Percentiles rank a stretch among this genome's conserved stretches.
These are phyloP conservation scores for Trogon melanurus DNA, from an alignment of 2,113 vertebrate genomes.

Conservation along the genomic window DNA sequence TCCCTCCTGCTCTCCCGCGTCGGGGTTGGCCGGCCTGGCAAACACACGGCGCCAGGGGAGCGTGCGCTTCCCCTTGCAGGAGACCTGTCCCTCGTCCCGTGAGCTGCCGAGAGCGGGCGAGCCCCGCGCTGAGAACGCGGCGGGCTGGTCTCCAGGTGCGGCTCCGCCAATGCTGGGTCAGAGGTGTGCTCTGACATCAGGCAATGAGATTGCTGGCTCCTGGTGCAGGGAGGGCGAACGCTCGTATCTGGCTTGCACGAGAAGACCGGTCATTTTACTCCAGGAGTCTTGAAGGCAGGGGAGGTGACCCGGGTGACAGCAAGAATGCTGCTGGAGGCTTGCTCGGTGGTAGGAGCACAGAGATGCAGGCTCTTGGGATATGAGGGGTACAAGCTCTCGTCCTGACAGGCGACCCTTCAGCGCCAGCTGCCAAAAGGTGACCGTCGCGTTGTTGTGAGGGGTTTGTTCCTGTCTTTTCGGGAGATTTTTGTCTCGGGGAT, in stretches of 20 bases:
- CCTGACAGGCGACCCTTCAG: not conserved
- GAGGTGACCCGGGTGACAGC: not conserved
- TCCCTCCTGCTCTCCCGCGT: not conserved
- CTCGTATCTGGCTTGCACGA: fast-evolving
- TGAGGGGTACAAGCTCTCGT: not conserved
- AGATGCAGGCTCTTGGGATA: not conserved
- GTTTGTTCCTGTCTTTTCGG: not conserved
- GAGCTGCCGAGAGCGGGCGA: not conserved
- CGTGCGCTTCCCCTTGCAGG: not conserved
- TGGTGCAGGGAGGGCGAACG: not conserved
- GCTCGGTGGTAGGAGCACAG: not conserved
- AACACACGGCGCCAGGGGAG: not conserved
- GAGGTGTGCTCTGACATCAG: not conserved
- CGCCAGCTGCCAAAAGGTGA: not conserved
- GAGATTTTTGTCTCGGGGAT: not conserved
- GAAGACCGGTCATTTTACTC: not conserved
- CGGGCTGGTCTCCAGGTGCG: fast-evolving
- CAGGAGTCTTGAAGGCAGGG: not conserved
- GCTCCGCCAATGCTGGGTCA: not conserved
- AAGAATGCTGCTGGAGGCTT: not conserved
- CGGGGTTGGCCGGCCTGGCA: not conserved
- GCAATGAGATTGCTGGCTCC: not conserved
- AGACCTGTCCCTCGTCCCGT: not conserved
- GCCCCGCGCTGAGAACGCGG: not conserved
- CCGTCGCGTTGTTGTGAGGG: fast-evolving